Evolutionary conservation across 2,888 invertebrate genomes (phyloP), one percentile per base, ranked within the genome.

Genomic region (Clostera curtula): DNA sequence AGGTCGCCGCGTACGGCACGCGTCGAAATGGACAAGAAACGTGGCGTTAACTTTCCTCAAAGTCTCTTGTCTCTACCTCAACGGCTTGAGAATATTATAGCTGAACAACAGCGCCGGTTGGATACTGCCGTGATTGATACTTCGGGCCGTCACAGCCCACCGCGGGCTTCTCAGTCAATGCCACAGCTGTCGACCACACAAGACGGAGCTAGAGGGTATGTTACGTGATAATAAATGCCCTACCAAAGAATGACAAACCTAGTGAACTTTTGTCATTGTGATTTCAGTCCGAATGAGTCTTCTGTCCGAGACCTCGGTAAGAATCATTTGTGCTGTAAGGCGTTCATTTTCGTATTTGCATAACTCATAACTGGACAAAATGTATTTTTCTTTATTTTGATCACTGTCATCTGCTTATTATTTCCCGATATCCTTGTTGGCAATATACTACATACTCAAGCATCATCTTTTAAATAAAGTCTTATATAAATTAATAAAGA

Each of bases 21-120:
- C 15, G 27, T 43, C 3, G 57, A 59, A 3, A 32, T 49, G 6
- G 66, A 60, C 28, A 70, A 67, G 35, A 73, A 75, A 34, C 56
- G 69, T 3, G 62, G 65, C 1, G 74, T 77, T 20, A 74, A 73
- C 47, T 77, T 77, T 34, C 73, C 74, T 0, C 58, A 63, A 28
- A 69, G 61, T 11, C 40, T 72, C 19, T 44, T 69, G n/a, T 72
- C 75, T 1, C 45, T 75, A 5, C 69, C 70, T 3, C 77, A 77
- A 31, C 52, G 73, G 2, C 33, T 72, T 15, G 69, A 72, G 43
- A 70, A 65, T 25, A 41, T 71, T 34, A 64, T 71, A 15, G 60
- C 58, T 2, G 61, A 67, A 24, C 76, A 76, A 31, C 73, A 68
- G 34, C 51, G 59, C 13, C 50, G 68, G 2, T 41, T 76, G 16